Conservation (phyloP, 2,888 invertebrate species). For the Thereva unica region DNA sequence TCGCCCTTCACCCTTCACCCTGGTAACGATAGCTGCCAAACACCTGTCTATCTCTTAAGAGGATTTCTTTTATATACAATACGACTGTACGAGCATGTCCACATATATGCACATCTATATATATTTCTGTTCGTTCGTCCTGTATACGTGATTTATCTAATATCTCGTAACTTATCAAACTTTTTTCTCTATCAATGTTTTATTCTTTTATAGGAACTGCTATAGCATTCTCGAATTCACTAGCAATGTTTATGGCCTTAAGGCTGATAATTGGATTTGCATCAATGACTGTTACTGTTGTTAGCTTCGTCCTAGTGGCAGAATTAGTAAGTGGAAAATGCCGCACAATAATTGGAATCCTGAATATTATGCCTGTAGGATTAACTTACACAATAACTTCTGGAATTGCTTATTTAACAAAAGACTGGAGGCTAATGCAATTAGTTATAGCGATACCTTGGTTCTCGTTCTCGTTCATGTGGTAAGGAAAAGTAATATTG, state of each 20-base stretch:
- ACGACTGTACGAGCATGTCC: not conserved
- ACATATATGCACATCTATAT: not conserved
- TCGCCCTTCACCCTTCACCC: no score
- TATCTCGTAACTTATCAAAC: constrained; percentile 8
- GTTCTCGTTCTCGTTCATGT: constrained; percentile 60
- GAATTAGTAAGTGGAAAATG: constrained; percentile 69
- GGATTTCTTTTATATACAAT: no score
- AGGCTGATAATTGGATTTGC: constrained; percentile 66
- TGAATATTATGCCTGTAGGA: constrained; percentile 67
- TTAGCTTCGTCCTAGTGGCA: constrained; percentile 69
- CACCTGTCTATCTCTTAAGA: no score
- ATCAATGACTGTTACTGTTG: constrained; percentile 67
- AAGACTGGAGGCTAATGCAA: constrained; percentile 63
- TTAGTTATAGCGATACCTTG: constrained; percentile 65
- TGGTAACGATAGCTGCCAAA: no score
- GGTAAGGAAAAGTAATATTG: constrained; percentile 55
- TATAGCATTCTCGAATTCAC: constrained; percentile 65
- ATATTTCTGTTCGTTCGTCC: no score
- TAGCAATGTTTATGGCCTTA: constrained; percentile 62
- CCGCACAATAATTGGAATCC: constrained; percentile 67
- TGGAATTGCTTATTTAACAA: constrained; percentile 64
- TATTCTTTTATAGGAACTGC: constrained; percentile 53
- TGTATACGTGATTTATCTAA: constrained; percentile 28
- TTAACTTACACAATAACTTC: constrained; percentile 64
- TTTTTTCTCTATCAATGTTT: constrained; percentile 8